Evolutionary conservation across 2,113 vertebrate genomes (phyloP).

Genomic region (Sakesphorus luctuosus): DNA sequence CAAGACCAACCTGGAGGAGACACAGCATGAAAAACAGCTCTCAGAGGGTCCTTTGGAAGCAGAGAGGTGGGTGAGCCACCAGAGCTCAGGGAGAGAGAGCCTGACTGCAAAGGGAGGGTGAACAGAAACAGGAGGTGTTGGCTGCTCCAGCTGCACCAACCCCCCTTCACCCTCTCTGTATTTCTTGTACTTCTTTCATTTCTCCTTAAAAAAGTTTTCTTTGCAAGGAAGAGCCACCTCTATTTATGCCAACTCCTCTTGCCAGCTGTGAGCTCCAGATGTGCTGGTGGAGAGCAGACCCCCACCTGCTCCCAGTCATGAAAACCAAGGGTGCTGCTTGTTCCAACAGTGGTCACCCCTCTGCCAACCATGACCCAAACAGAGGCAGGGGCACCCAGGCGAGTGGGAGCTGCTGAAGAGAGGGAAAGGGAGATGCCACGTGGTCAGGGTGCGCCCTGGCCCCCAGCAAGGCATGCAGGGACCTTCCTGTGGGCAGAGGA

Average conservation of each 20-base stretch:
- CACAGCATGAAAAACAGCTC: fast-evolving
- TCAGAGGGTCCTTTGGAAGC: background rate
- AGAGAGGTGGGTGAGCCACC: background rate
- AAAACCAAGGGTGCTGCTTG: background rate
- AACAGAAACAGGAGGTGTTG: background rate
- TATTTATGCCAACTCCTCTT: fast-evolving
- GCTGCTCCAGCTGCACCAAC: background rate
- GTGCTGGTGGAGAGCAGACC: background rate
- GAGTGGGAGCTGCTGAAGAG: background rate
- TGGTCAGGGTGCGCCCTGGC: background rate
- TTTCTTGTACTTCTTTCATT: background rate
- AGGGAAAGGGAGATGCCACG: background rate
- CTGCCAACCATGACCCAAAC: fast-evolving
- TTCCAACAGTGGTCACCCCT: background rate
- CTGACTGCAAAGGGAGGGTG: background rate
- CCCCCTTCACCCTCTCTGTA: fast-evolving
- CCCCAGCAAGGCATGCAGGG: fast-evolving
- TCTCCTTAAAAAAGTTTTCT: background rate
- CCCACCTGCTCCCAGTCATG: background rate
- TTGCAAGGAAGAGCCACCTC: background rate
- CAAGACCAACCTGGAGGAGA: background rate
- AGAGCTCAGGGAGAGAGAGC: background rate
- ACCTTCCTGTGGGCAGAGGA: background rate
- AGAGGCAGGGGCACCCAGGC: background rate
- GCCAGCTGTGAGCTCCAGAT: slow-evolving; percentile 22